These are phyloP conservation scores for Caenorhabditis wallacei DNA, from an alignment of 2,888 invertebrate genomes.

Conservation along the genomic window DNA sequence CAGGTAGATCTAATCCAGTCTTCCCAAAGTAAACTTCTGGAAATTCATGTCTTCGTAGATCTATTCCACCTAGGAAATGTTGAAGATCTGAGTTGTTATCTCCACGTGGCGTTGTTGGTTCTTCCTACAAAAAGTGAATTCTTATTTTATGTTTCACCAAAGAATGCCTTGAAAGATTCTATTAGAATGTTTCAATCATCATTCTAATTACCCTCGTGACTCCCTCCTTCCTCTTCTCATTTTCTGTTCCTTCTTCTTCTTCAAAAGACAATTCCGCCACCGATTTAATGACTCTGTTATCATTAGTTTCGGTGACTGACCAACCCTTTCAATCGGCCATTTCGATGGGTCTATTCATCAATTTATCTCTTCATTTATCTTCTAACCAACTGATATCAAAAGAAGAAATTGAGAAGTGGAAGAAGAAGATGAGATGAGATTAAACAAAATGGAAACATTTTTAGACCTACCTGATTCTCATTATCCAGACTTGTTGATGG, in stretches of 20 bases:
- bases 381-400: slow-evolving; percentile 15
- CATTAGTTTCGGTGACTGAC: slow-evolving; percentile 35
- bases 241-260: slow-evolving; percentile 23
- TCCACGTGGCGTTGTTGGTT: slow-evolving; percentile 66
- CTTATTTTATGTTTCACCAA: not conserved
- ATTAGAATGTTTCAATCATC: slow-evolving; percentile 1
- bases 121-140: slow-evolving; percentile 40
- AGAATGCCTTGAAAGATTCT: no score
- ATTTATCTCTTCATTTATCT: slow-evolving; percentile 62
- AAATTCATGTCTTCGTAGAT: slow-evolving; percentile 68
- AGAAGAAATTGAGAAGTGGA: not conserved
- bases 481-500: slow-evolving; percentile 69
- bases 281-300: slow-evolving; percentile 43
- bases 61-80: slow-evolving; percentile 68
- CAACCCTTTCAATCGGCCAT: slow-evolving; percentile 10
- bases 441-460: slow-evolving; percentile 31
- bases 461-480: slow-evolving; percentile 41
- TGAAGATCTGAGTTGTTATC: slow-evolving; percentile 60
- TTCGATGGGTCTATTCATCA: slow-evolving; percentile 53
- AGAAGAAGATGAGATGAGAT: not conserved
- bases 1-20: slow-evolving; percentile 74
- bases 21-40: slow-evolving; percentile 77
- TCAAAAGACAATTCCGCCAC: slow-evolving; percentile 30
- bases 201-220: slow-evolving; percentile 13
- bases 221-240: not conserved